Conservation (phyloP, 2,113 vertebrate species). For the Campylomormyrus numenius region DNA sequence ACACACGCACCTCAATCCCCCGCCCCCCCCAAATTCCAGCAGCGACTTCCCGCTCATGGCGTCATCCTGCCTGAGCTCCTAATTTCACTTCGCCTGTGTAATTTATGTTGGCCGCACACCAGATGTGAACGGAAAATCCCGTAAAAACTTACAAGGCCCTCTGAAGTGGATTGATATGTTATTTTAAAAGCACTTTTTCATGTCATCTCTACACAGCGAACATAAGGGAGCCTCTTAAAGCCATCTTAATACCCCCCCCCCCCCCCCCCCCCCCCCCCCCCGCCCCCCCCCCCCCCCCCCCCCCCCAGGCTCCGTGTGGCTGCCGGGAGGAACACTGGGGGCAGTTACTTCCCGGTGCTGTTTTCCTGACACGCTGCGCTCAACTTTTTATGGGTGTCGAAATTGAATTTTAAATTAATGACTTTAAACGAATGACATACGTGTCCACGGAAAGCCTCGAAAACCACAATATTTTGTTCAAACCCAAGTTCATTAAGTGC, state of each 20-base stretch:
- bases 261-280: too few species aligned
- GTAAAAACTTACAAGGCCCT: constrained; percentile 46
- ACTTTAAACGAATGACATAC: constrained; percentile 4
- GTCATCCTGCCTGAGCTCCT: constrained; percentile 47
- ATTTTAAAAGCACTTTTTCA: constrained; percentile 33
- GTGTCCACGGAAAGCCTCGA: not conserved
- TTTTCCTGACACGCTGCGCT: not conserved
- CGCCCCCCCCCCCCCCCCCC: not conserved
- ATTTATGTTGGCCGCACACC: constrained; percentile 56
- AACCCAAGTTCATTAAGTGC: not conserved
- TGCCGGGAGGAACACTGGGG: not conserved
- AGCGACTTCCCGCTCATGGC: not conserved
- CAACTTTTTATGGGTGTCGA: not conserved
- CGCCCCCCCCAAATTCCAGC: not conserved
- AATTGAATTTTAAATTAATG: not conserved
- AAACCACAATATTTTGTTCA: not conserved
- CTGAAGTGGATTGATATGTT: constrained; percentile 48
- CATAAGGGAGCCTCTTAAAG: constrained; percentile 17
- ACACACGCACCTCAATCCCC: too few species aligned
- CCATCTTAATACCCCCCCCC: not conserved
- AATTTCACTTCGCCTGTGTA: constrained; percentile 56
- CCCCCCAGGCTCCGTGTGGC: not conserved
- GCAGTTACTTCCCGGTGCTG: not conserved
- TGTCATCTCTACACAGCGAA: constrained; percentile 35
- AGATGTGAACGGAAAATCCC: constrained; percentile 62